Percentiles rank a stretch among this genome's conserved stretches.
phyloP scores from a whole-genome alignment of 2,888 invertebrate genomes.

The Synanthedon formicaeformis region DNA sequence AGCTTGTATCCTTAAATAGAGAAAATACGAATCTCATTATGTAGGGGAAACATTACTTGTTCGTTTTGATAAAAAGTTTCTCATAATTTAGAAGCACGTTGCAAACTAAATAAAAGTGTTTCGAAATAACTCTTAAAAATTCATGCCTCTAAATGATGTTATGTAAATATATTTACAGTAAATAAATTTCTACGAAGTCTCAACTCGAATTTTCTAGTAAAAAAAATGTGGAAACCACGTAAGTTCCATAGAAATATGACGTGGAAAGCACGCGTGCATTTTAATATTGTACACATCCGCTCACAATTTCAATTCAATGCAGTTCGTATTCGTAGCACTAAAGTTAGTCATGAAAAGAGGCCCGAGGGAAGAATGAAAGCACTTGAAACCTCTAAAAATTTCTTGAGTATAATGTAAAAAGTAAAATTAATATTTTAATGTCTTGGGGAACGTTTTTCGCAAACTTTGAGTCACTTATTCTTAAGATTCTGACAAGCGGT shows the following conservation, averaged over 20 bases:
- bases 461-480: neutral
- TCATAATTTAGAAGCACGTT: no score
- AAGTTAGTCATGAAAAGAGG: neutral
- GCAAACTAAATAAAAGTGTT: no score
- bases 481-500: neutral
- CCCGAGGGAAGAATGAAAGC: neutral
- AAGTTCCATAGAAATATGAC: neutral
- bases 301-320: neutral
- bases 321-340: neutral
- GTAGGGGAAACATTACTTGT: no score
- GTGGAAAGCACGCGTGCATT: neutral
- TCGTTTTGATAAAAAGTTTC: no score
- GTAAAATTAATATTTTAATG: neutral
- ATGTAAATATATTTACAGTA: no score
- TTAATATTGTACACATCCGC: neutral
- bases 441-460: neutral
- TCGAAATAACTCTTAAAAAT: no score
- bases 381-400: neutral
- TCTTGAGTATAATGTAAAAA: neutral
- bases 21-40: no score
- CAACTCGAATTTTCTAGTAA: no score
- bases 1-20: no score
- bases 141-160: no score
- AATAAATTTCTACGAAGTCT: no score
- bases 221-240: neutral